Evolutionary conservation across 2,113 vertebrate species (phyloP), one percentile per base, ranked within the genome.

Genomic region (Crotalus tigris): DNA sequence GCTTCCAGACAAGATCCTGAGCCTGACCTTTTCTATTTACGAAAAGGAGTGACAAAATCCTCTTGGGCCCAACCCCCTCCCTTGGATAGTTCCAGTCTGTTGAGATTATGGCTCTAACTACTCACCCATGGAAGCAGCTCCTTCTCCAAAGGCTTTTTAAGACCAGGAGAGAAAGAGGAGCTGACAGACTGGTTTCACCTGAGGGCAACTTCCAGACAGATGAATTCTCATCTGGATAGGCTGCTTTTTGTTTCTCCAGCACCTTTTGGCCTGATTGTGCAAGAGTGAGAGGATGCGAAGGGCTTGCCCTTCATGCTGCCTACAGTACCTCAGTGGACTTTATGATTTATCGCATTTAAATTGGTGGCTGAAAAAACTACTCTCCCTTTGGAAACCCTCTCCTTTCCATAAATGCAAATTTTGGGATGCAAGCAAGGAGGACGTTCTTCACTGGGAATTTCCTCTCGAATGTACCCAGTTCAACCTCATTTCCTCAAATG

Each of bases 151-250:
- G 64, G 61, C 33, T 51, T 75, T 89, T 75, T 69, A 54, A 88
- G 53, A 13, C 44, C 11, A 21, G 54, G 88, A 57, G 53, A 75
- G 26, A 58, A 8, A 39, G 23, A 33, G 44, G 29, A 92, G 51
- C 57, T 39, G 46, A 61, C 86, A 75, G 87, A 57, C 33, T 81
- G 17, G 24, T 90, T 92, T 92, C 64, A 92, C 69, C 92, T 59
- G 87, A 57, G 53, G 53, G 88, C 92, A 58, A 49, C 88, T 92
- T 59, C 92, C 92, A 59, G 88, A 57, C 92, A 81, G 87, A 92
- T 85, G 92, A 89, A 58, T 90, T 85, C 54, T 90, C 19, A 21
- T 92, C 64, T 90, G 17, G 88, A 85, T 69, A 58, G 64, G 54
- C 64, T 26, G 58, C 53, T 5, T 91, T 69, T 92, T 55, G 86